These are phyloP conservation scores for Apostichopus japonicus DNA, from an alignment of 35 echinoderm and acorn worm species.

Conservation along the genomic window DNA sequence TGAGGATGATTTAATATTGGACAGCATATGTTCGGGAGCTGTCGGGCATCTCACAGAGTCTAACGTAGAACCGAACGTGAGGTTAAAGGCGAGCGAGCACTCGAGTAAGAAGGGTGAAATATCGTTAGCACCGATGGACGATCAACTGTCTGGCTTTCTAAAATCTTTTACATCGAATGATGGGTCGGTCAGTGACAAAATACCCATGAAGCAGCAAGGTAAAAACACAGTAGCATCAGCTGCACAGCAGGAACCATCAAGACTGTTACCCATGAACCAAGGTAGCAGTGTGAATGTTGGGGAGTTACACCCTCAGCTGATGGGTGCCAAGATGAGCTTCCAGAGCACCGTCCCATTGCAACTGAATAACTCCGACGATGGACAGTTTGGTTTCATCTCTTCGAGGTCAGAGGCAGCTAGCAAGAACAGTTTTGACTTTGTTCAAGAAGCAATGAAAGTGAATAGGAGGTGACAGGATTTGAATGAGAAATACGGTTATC, in stretches of 20 bases:
- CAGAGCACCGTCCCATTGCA: constrained; percentile 33
- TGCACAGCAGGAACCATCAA: background rate
- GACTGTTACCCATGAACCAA: background rate
- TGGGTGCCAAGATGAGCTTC: background rate
- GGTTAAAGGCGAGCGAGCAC: background rate
- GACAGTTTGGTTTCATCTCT: constrained; percentile 1
- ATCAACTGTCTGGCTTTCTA: background rate
- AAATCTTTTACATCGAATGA: background rate
- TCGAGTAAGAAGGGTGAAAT: background rate
- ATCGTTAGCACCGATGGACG: background rate
- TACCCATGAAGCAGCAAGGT: background rate
- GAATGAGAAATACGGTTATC: no score
- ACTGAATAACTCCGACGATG: background rate
- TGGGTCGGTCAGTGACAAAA: background rate
- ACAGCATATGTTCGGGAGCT: background rate
- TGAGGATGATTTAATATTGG: background rate
- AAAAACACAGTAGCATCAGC: background rate
- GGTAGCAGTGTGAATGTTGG: background rate
- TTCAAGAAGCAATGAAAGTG: constrained; percentile 24
- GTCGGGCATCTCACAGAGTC: background rate
- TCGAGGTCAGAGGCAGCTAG: background rate
- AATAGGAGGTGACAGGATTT: constrained; percentile 4
- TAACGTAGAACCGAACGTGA: background rate
- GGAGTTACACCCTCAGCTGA: constrained; percentile 10
- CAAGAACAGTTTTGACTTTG: constrained; percentile 20